These are phyloP conservation scores for Drosophila anomalata DNA, from an alignment of 2,888 invertebrate species.

Conservation along the genomic window DNA sequence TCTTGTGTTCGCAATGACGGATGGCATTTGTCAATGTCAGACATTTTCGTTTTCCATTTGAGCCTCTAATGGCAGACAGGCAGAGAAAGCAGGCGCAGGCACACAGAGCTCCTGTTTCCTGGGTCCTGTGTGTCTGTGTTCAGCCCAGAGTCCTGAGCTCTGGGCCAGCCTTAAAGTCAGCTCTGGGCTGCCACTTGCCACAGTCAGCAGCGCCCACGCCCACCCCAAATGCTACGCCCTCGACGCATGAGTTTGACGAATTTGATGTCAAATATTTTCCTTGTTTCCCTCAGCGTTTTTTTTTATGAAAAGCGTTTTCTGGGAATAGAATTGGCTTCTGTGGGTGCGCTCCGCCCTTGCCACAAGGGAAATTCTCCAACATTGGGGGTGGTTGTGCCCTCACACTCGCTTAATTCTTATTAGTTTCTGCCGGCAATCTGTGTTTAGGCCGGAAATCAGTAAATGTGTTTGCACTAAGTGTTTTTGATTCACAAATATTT, in stretches of 20 bases:
- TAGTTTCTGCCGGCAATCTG: conserved; percentile 49
- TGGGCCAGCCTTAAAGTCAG: conserved; percentile 65
- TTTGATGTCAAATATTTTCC: conserved; percentile 80
- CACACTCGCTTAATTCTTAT: conserved; percentile 2
- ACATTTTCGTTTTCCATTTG: conserved; percentile 83
- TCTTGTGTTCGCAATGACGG: conserved; percentile 85
- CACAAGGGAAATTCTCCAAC: conserved; percentile 8
- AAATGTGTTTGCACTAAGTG: conserved; percentile 74
- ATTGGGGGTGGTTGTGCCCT: conserved; percentile 22
- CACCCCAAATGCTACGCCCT: conserved; percentile 35
- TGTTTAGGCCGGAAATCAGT: conserved; percentile 59
- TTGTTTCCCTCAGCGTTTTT: conserved; percentile 60
- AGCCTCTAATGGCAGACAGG: conserved; percentile 71
- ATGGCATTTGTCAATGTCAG: conserved; percentile 85
- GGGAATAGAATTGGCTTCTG: conserved; percentile 72
- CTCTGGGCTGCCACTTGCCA: conserved; percentile 40
- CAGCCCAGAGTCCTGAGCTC: conserved; percentile 26
- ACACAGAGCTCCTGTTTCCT: conserved; percentile 14
- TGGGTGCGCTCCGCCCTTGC: conserved; percentile 38
- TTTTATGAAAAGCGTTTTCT: conserved; percentile 73
- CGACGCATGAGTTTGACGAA: conserved; percentile 77
- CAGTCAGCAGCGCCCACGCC: conserved; percentile 42
- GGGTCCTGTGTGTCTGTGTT: conserved; percentile 17
- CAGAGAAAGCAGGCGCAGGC: conserved; percentile 22
- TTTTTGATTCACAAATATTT: conserved; percentile 81